phyloP scores from a whole-genome alignment of 2,888 invertebrate genomes.

The Agrenia bidenticulata region DNA sequence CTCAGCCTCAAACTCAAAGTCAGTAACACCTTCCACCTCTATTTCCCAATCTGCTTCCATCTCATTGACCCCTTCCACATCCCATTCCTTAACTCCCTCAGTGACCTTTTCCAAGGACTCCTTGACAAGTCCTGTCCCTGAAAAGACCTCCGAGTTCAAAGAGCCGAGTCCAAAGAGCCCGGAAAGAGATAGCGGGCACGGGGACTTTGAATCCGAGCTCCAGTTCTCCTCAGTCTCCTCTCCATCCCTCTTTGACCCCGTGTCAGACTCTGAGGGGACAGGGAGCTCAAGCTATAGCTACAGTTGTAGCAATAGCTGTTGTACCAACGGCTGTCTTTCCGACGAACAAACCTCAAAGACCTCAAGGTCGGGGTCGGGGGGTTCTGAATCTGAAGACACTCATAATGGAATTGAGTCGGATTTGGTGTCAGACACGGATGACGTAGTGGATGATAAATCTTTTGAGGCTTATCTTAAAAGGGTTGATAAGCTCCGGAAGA shows the following conservation, averaged over 20 bases:
- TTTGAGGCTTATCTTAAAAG: slow-evolving; percentile 43
- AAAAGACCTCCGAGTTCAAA: no score
- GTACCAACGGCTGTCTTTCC: slow-evolving; percentile 30
- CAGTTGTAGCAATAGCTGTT: slow-evolving; percentile 37
- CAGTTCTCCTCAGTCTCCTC: slow-evolving; percentile 39
- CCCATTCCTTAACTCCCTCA: slow-evolving; percentile 26
- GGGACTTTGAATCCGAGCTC: slow-evolving; percentile 41
- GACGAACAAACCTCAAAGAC: slow-evolving; percentile 22
- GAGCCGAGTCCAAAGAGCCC: slow-evolving; percentile 5
- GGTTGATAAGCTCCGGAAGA: slow-evolving; percentile 42
- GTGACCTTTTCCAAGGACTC: slow-evolving; percentile 14
- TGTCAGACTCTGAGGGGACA: slow-evolving; percentile 26
- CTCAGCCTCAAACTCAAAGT: slow-evolving; percentile 12
- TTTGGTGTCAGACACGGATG: background rate
- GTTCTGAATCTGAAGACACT: background rate
- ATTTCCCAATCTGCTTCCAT: slow-evolving; percentile 18
- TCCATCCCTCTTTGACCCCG: slow-evolving; percentile 37
- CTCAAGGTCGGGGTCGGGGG: no score
- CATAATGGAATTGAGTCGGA: background rate
- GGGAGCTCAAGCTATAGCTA: slow-evolving; percentile 38
- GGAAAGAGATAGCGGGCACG: slow-evolving; percentile 40
- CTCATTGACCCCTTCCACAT: slow-evolving; percentile 9
- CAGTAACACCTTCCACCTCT: slow-evolving; percentile 5
- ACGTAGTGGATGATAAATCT: slow-evolving; percentile 29
- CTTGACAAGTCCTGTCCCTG: background rate